phyloP scores from a whole-genome alignment of 2,888 invertebrate genomes.

The Pyralis farinalis region DNA sequence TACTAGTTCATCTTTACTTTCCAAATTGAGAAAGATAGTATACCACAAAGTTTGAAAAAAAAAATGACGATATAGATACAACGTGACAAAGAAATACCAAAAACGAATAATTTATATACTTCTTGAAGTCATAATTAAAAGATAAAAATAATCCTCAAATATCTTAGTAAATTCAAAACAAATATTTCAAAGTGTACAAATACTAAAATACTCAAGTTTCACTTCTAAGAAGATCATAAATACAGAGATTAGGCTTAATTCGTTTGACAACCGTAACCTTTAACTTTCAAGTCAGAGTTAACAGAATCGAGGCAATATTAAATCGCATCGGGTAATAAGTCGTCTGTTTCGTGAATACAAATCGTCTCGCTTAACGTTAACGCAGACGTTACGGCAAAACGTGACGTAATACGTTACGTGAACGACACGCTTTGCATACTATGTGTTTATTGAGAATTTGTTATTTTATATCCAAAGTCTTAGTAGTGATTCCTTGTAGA shows the following conservation, averaged over 20 bases:
- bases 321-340: slow-evolving; percentile 15
- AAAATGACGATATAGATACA: too few species aligned
- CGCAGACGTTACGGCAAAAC: slow-evolving; percentile 18
- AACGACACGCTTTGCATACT: slow-evolving; percentile 7
- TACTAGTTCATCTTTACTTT: too few species aligned
- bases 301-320: slow-evolving; percentile 13
- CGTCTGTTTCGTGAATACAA: slow-evolving; percentile 17
- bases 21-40: too few species aligned
- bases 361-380: slow-evolving; percentile 17
- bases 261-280: slow-evolving; percentile 4
- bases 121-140: too few species aligned
- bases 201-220: neutral
- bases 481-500: too few species aligned
- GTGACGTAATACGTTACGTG: slow-evolving; percentile 15
- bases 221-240: neutral
- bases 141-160: too few species aligned
- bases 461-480: too few species aligned
- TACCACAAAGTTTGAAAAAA: too few species aligned
- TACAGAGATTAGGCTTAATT: slow-evolving; percentile 3
- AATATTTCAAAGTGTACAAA: too few species aligned
- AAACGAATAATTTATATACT: too few species aligned
- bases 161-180: too few species aligned
- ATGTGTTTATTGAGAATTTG: slow-evolving; percentile 5
- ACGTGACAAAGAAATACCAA: too few species aligned
- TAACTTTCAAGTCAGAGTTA: slow-evolving; percentile 2